Evolutionary conservation across 2,797 vertebrate genomes (phyloP), one percentile per base, ranked within the genome.

Genomic region (Hybognathus amarus): DNA sequence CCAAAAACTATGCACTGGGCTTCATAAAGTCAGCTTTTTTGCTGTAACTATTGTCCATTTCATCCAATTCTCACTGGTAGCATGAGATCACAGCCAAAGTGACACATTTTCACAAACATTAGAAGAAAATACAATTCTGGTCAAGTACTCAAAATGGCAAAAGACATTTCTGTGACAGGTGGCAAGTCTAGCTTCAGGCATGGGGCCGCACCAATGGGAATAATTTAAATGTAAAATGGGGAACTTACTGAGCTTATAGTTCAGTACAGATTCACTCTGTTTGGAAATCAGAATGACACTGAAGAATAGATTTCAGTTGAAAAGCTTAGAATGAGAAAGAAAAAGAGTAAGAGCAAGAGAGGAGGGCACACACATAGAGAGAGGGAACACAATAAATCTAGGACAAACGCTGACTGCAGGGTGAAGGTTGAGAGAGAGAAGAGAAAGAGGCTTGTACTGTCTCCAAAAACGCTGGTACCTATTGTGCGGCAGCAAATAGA

Each of bases 401-500:
- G 94, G 93, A 91, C 94, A 95, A 91, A 79, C 88, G 89, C 88
- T 93, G 92, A 93, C 93, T 93, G 90, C 91, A 93, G 94, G 93
- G 90, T 92, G 90, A 91, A 90, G 89, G 90, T 90, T 88, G 88
- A 90, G 91, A 91, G 91, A 91, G 88, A 89, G 86, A 36, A 40
- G 78, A 47, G 81, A 76, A 69, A 69, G 66, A 80, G 56, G 47
- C 64, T 86, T 63, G 74, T 79, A 50, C 67, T 36, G 50, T 64
- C 83, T 85, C 77, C 88, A 82, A 85, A 89, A 85, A 89, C 7
- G 42, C 75, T 63, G 73, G 74, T 71, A 71, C 85, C 73, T 84
- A 80, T 90, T 87, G 82, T 87, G 84, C 85, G 70, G 83, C 67
- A 61, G 50, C 71, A 89, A 89, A 86, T 75, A 66, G 85, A 84